Evolutionary conservation across 2,797 vertebrate species (phyloP), one percentile per base, ranked within the genome.

Genomic region (Cottoperca gobio): DNA sequence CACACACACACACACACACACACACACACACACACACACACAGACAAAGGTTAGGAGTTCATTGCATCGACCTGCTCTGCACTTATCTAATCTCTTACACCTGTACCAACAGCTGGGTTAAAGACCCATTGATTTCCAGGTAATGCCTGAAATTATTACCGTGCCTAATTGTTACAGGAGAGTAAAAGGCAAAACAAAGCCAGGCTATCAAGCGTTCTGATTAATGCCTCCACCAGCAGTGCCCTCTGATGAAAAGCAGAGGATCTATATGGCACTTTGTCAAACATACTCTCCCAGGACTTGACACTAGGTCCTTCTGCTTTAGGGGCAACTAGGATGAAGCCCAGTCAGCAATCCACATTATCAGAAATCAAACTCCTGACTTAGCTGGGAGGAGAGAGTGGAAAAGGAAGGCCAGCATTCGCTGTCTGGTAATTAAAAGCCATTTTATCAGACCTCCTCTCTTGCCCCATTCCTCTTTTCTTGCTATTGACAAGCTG

Each of bases 311-410:
- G 83, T 82, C 88, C 91, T 90, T 92, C 86, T 91, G 93, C 88
- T 93, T 86, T 78, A 92, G 87, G 94, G 88, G 90, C 90, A 95
- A 94, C 93, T 86, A 92, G 81, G 93, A 95, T 94, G 95, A 90
- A 95, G 97, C 97, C 88, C 91, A 95, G 95, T 98, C 97, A 99
- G 98, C 97, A 97, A 92, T 92, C 94, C 93, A 91, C 94, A 95
- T 96, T 94, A 97, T 96, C 96, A 96, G 96, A 97, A 98, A 98
- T 97, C 97, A 98, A 99, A 97, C 69, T 89, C 88, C 94, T 92
- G 94, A 94, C 91, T 89, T 86, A 86, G 93, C 95, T 91, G 59
- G 88, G 94, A 94, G 90, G 90, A 88, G 88, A 86, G 84, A 84
- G 85, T 67, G 87, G 92, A 79, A 78, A 93, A 80, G 80, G 90